phyloP scores from a whole-genome alignment of 1,140 invertebrate species.

The Riptortus pedestris region DNA sequence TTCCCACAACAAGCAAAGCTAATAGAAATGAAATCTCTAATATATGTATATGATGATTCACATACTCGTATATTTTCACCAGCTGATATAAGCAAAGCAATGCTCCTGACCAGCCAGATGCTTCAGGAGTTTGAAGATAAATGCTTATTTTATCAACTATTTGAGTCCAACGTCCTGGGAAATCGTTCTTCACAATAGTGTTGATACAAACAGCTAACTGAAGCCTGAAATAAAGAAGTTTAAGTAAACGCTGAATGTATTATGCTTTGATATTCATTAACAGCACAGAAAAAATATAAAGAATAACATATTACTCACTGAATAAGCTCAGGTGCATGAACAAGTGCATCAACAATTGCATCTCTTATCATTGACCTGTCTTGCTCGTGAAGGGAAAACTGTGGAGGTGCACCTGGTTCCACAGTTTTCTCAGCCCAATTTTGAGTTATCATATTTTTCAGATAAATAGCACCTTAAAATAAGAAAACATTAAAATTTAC shows the following conservation, averaged over 20 bases:
- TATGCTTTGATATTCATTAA: neutral
- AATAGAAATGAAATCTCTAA: too few relatives aligned
- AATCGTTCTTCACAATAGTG: conserved; percentile 90
- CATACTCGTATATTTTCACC: conserved; percentile 89
- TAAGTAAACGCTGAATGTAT: too few relatives aligned
- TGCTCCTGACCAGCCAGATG: conserved; percentile 80
- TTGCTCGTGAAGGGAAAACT: conserved; percentile 90
- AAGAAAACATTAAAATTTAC: neutral
- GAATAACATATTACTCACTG: conserved; percentile 41
- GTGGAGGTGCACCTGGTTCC: conserved; percentile 56
- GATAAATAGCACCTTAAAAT: conserved; percentile 72
- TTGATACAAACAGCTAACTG: conserved; percentile 86
- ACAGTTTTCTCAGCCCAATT: conserved; percentile 81
- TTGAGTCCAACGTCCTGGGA: conserved; percentile 88
- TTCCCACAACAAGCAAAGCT: too few relatives aligned
- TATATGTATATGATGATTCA: conserved; percentile 24
- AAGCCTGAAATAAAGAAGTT: conserved; percentile 46
- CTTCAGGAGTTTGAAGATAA: conserved; percentile 72
- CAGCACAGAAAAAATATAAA: neutral
- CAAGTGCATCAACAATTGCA: conserved; percentile 87
- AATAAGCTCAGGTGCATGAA: conserved; percentile 81
- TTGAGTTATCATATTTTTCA: conserved; percentile 87
- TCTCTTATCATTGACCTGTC: conserved; percentile 87
- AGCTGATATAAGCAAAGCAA: conserved; percentile 86
- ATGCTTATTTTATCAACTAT: conserved; percentile 88